Evolutionary conservation across 2,797 vertebrate genomes (phyloP).

Genomic region (Epinephelus malabaricus): DNA sequence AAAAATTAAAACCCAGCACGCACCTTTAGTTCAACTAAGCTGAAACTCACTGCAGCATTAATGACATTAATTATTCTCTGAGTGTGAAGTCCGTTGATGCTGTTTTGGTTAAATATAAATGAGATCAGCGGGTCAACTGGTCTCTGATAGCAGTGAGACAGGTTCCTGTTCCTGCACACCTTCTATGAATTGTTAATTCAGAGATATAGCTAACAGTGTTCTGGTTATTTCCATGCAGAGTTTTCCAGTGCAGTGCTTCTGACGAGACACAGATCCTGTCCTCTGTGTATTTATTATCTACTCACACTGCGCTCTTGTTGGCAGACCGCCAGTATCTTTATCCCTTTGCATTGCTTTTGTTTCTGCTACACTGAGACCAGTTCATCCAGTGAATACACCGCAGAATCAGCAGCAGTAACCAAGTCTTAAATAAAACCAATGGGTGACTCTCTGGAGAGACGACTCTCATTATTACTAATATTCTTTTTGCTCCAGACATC

Average conservation of each 20-base stretch:
- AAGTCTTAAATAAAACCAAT: constrained; percentile 21
- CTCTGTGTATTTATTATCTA: constrained; percentile 45
- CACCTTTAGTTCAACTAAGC: background rate
- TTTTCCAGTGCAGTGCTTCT: constrained; percentile 30
- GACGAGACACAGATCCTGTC: constrained; percentile 37
- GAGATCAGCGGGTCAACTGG: constrained; percentile 28
- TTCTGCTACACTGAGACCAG: constrained; percentile 11
- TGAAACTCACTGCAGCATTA: constrained; percentile 2
- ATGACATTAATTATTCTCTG: constrained; percentile 10
- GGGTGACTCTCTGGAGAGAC: constrained; percentile 11
- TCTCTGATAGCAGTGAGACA: constrained; percentile 23
- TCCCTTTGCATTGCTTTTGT: constrained; percentile 33
- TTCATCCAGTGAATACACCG: background rate
- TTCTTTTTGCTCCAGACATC: constrained; percentile 12
- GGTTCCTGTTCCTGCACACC: constrained; percentile 1
- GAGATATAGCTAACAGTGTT: background rate
- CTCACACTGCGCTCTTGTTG: constrained; percentile 26
- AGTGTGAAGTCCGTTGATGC: background rate
- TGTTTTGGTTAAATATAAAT: constrained; percentile 31
- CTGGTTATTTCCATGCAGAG: constrained; percentile 15
- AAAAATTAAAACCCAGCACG: background rate
- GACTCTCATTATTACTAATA: background rate
- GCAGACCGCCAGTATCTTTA: constrained; percentile 42
- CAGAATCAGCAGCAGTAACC: constrained; percentile 23
- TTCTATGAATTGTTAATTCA: constrained; percentile 9